Percentiles rank a stretch among this genome's conserved stretches.
Conservation (phyloP, 2,797 vertebrate species). For the Coregonus ussuriensis region DNA sequence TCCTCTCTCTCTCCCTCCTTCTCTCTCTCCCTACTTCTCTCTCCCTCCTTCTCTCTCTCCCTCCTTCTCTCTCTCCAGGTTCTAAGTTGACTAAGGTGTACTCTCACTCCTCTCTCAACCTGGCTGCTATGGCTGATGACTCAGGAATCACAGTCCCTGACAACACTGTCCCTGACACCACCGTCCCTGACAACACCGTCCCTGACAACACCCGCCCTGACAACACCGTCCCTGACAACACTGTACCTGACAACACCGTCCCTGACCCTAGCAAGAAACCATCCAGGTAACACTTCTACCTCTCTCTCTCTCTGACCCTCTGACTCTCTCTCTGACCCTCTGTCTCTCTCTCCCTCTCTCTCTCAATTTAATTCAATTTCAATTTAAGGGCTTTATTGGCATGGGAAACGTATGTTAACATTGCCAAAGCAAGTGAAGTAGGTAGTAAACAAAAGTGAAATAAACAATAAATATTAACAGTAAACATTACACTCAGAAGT, state of each 20-base stretch:
- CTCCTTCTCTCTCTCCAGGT: constrained; percentile 39
- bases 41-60: background rate
- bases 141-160: constrained; percentile 38
- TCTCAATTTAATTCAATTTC: too few relatives aligned
- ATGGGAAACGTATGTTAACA: too few relatives aligned
- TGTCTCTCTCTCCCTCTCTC: too few relatives aligned
- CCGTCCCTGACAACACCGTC: background rate
- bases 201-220: background rate
- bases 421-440: too few relatives aligned
- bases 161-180: background rate
- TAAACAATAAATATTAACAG: too few relatives aligned
- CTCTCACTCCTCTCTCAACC: constrained; percentile 84
- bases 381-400: too few relatives aligned
- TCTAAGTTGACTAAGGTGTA: constrained; percentile 81
- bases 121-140: constrained; percentile 77
- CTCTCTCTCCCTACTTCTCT: too few relatives aligned
- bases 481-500: too few relatives aligned
- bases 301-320: background rate
- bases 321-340: too few relatives aligned
- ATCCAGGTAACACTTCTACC: constrained; percentile 57
- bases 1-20: too few relatives aligned
- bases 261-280: constrained; percentile 56
- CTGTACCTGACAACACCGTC: background rate
- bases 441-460: too few relatives aligned
- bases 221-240: too few relatives aligned